Evolutionary conservation across 2,113 vertebrate genomes (phyloP).

Genomic region (Isichthys henryi): DNA sequence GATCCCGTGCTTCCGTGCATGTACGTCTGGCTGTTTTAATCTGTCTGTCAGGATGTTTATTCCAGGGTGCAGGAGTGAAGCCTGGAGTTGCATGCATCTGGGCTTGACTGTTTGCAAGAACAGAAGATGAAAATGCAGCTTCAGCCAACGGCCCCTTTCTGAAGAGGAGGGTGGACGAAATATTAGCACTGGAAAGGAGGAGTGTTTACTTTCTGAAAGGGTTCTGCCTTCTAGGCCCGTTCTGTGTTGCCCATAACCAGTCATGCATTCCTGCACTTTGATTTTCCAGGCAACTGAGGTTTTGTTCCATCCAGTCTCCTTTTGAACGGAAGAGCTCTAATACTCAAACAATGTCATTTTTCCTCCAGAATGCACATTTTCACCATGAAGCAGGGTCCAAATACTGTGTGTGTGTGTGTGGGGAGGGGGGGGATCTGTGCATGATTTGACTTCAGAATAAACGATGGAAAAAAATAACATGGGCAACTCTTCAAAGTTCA

Average conservation of each 20-base stretch:
- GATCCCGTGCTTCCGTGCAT: neutral
- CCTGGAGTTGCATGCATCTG: neutral
- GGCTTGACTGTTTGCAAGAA: neutral
- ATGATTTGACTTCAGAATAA: neutral
- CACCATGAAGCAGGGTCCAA: neutral
- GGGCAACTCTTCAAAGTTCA: neutral
- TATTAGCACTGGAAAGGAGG: neutral
- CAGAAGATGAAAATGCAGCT: neutral
- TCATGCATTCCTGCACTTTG: neutral
- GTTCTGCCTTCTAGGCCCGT: neutral
- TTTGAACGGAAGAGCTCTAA: neutral
- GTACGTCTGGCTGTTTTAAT: neutral
- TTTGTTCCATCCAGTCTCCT: neutral
- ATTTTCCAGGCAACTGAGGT: slow-evolving; percentile 4
- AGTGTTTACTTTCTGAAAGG: slow-evolving; percentile 6
- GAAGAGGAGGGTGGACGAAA: neutral
- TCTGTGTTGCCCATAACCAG: slow-evolving; percentile 1
- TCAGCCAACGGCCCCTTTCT: neutral
- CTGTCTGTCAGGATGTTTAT: neutral
- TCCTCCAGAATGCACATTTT: neutral
- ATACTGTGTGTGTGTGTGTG: neutral
- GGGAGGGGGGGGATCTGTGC: neutral
- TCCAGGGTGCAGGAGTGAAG: neutral
- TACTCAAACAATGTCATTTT: neutral
- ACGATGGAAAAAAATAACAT: neutral